Evolutionary conservation across 2,797 vertebrate genomes (phyloP), one percentile per base, ranked within the genome.

Genomic region (Zenarchopterus dispar): DNA sequence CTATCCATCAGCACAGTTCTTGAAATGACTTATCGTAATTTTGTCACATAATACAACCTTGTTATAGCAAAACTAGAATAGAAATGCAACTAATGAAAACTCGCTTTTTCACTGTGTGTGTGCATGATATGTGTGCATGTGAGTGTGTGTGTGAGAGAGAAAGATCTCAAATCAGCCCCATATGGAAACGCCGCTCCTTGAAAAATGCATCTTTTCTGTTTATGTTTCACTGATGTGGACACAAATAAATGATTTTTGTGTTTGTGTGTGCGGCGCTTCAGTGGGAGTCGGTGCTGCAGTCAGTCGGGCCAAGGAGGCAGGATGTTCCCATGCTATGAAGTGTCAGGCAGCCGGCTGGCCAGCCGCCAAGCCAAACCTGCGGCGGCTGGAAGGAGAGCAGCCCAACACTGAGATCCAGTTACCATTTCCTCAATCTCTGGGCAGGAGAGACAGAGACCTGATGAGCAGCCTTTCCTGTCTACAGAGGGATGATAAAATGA

Each of bases 251-350:
- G 41, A 67, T 70, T 47, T 56, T 45, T 62, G 50, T 36, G 3
- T 61, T 47, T 55, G 54, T 67, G 68, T 62, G 60, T 59, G 2
- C 4, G 1, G 39, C 33, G 58, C 56, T 48, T 70, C 43, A 49
- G 63, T 22, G 57, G 43, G 63, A 47, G 62, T 69, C 36, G 59
- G 42, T 60, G 58, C 49, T 61, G 63, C 65, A 62, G 49, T 57
- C 41, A 18, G 72, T n/a, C 50, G 22, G 13, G 43, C 68, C 53
- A 57, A 69, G 52, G 51, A 77, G 91, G 91, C 92, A 93, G 94
- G 93, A 94, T 93, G 93, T 94, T 95, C 93, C 91, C 93, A 94
- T 93, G 93, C 93, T 93, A 89, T 83, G 91, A 79, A 91, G 90
- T 89, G 90, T 92, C 88, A 94, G 90, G 86, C 92, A 91, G 80